phyloP scores from a whole-genome alignment of 2,888 invertebrate genomes.

The Agrotis exclamationis region DNA sequence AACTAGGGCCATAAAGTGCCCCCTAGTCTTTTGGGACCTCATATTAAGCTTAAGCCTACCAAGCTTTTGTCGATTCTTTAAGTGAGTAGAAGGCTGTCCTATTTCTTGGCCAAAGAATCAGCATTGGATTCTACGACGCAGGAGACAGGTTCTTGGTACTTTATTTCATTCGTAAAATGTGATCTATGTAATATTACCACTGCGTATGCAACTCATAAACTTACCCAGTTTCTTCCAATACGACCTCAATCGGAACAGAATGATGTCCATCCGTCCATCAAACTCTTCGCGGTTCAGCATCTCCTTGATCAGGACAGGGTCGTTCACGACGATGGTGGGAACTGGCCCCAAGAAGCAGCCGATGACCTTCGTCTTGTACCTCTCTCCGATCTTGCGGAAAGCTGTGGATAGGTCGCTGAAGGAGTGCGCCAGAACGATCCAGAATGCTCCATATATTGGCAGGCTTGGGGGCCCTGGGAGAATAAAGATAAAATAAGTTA shows the following conservation, averaged over 20 bases:
- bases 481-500: conserved; percentile 8
- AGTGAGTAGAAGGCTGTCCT: too few species aligned
- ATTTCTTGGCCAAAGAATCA: too few species aligned
- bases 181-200: too few species aligned
- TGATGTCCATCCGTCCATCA: conserved; percentile 91
- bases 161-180: too few species aligned
- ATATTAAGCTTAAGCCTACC: too few species aligned
- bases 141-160: too few species aligned
- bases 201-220: too few species aligned
- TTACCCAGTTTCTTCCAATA: conserved; percentile 90
- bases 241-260: conserved; percentile 87
- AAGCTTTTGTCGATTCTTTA: too few species aligned
- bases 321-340: conserved; percentile 89
- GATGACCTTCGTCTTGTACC: conserved; percentile 92
- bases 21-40: too few species aligned
- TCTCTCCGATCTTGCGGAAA: conserved; percentile 86
- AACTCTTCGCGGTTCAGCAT: conserved; percentile 91
- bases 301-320: conserved; percentile 90
- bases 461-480: conserved; percentile 91
- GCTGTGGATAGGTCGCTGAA: conserved; percentile 89
- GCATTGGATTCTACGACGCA: too few species aligned
- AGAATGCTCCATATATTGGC: conserved; percentile 92
- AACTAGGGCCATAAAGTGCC: too few species aligned
- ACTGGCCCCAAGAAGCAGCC: conserved; percentile 90
- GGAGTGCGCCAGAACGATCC: conserved; percentile 89